Conservation (phyloP, 2,797 vertebrate genomes). For the Oreonectes daqikongensis region DNA sequence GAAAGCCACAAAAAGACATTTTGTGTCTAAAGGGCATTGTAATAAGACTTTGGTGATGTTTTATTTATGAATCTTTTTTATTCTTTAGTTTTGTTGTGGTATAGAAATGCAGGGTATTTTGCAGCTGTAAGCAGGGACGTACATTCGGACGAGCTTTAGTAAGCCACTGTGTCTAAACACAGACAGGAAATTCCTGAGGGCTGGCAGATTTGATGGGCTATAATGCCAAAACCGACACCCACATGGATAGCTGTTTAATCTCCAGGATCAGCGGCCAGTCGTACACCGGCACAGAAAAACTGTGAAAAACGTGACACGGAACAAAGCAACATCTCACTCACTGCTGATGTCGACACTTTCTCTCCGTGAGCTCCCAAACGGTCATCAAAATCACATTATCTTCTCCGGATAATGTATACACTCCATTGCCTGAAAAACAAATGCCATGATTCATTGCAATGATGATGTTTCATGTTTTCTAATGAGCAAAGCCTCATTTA, state of each 20-base stretch:
- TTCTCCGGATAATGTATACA: neutral
- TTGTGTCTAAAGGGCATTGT: slow-evolving; percentile 11
- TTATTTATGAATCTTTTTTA: slow-evolving; percentile 10
- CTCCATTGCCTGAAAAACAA: slow-evolving; percentile 38
- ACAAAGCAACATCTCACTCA: neutral
- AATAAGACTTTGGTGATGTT: neutral
- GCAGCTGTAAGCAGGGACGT: slow-evolving; percentile 44
- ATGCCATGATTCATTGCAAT: slow-evolving; percentile 1
- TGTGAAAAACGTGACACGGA: neutral
- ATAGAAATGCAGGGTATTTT: slow-evolving; percentile 36
- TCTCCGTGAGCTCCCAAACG: neutral
- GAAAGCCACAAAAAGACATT: slow-evolving; percentile 18
- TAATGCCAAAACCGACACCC: slow-evolving; percentile 54
- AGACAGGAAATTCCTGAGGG: slow-evolving; percentile 56
- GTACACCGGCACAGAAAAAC: neutral
- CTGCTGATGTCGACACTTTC: slow-evolving; percentile 47
- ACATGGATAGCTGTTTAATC: slow-evolving; percentile 45
- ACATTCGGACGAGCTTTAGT: slow-evolving; percentile 21
- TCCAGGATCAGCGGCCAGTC: slow-evolving; percentile 50
- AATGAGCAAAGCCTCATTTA: slow-evolving; percentile 45
- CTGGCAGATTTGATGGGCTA: slow-evolving; percentile 53
- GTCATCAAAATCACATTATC: slow-evolving; percentile 40
- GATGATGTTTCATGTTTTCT: slow-evolving; percentile 21
- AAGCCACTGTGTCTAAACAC: slow-evolving; percentile 46
- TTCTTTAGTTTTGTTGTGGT: neutral